A percentile compares a stretch with the other conserved stretches of the same genome.
Conservation (phyloP, 2,797 vertebrate genomes). For the Gymnoscopelus braueri region DNA sequence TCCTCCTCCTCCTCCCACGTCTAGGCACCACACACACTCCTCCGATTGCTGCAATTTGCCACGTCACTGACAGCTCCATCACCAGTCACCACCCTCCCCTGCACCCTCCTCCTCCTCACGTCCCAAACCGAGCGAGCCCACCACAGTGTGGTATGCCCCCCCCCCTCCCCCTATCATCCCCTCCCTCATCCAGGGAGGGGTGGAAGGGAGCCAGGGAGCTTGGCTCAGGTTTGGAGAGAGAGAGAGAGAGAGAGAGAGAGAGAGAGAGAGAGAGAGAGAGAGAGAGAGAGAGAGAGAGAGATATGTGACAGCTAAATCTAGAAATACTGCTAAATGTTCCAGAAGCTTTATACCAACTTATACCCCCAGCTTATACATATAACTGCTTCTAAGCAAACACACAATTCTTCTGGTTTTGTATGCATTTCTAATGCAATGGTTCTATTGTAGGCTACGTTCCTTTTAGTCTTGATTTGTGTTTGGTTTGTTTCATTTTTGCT, state of each 20-base stretch:
- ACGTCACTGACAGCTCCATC: conserved; percentile 54
- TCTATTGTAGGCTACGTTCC: no score
- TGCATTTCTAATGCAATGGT: no score
- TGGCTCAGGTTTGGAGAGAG: background rate
- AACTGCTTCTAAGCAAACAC: no score
- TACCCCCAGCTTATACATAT: no score
- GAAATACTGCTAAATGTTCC: no score
- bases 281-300: background rate
- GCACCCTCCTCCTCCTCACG: conserved; percentile 21
- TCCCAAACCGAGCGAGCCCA: conserved; percentile 24
- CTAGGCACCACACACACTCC: conserved; percentile 60
- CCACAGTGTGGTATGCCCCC: background rate
- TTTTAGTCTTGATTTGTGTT: no score
- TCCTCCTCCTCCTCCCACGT: conserved; percentile 46
- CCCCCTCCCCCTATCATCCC: background rate
- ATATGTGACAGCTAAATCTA: background rate
- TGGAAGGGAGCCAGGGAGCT: conserved; percentile 4
- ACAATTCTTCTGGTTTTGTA: no score
- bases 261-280: background rate
- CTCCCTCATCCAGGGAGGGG: background rate
- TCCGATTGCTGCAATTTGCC: conserved; percentile 77
- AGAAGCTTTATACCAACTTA: no score
- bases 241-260: conserved; percentile 7
- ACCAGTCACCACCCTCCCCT: conserved; percentile 10
- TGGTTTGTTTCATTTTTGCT: no score